Base-by-base conservation (phyloP, 2,888 invertebrate species). In the Embidobia sp. region DNA sequence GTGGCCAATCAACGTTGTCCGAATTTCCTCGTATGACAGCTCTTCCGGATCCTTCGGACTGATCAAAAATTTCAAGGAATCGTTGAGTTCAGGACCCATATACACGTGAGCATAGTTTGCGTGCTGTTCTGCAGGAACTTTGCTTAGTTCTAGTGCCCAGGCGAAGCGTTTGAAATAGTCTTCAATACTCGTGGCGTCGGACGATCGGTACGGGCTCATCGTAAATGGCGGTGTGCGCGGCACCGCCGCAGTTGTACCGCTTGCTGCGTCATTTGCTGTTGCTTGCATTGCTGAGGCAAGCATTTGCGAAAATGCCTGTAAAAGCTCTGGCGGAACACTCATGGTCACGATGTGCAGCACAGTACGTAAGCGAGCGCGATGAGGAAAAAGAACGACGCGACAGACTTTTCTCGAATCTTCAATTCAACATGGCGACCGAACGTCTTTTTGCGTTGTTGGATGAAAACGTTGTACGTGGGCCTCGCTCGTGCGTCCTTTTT, bases 91-190 rank as follows among this genome's bases (percentile, higher is more conserved):
- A 3, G 29, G 10, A 1, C 57, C 64, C 57, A 73, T 73, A 37
- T 73, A 44, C 0, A 64, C 64, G 0, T 64, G 33, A n/a, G 55
- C 64, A 11, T 37, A 73, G 13, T 75, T 42, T 0, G 57, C 66
- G 40, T 59, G 33, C 15, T 57, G 57, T 5, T 59, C 10, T 16
- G 1, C 35, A 2, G 51, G 42, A 10, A 69, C 27, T 35, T 49
- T 31, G 11, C 57, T 67, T 10, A 77, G 40, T 4, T 55, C 15
- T 3, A 73, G 35, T 3, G 67, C 55, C 51, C 69, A 57, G 5
- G 48, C 26, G 27, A 77, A 77, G 15, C 67, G 66, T 27, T 46
- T 72, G 27, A 73, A 73, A 26, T 73, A 77, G 6, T 73, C 67
- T 7, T 18, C 26, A 0, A 73, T 44, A 0, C 57, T 35, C 2